Base-by-base conservation (phyloP, 2,113 vertebrate species). In the Ceratotherium simum region DNA sequence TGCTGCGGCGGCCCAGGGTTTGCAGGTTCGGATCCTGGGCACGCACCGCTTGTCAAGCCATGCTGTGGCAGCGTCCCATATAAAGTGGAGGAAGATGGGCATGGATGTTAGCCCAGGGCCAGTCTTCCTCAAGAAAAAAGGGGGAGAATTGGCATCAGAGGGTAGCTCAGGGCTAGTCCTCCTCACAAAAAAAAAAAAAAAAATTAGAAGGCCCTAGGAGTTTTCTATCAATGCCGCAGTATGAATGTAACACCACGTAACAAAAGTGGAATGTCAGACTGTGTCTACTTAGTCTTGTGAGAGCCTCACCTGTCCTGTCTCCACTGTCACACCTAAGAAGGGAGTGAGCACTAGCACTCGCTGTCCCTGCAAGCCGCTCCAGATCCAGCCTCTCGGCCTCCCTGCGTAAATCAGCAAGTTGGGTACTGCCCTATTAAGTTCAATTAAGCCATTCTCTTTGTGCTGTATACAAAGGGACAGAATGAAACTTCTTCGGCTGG, bases 221-320 rank as follows among this genome's bases (percentile, higher is more conserved):
- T 56, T 67, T 81, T 51, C 29, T 42, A 3, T 67, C 75, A 69
- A 3, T 6, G 58, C 16, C 29, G 11, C 12, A 25, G 33, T 23
- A 58, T 4, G 54, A 64, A 65, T 31, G 17, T 25, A 56, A 85
- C 6, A 18, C 46, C 27, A 31, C 5, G 20, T 18, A 54, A 58
- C 56, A 46, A 73, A 51, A 58, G 60, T 39, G 67, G 69, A 11
- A 62, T 17, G 33, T 67, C 78, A 51, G 17, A 83, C n/a, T n/a
- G 29, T 46, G 1, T 56, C 11, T 1, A 23, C 21, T n/a, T 36
- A n/a, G 33, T 1, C 16, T 69, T 29, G 1, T 6, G n/a, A 29
- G 42, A 65, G 23, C 6, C 14, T 64, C 42, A 3, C 2, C 3
- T 64, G 56, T 51, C 6, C n/a, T 84, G 4, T 29, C 10, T 25